Base-by-base conservation (phyloP, 1,140 invertebrate species). In the Scaptodrosophila lebanonensis region DNA sequence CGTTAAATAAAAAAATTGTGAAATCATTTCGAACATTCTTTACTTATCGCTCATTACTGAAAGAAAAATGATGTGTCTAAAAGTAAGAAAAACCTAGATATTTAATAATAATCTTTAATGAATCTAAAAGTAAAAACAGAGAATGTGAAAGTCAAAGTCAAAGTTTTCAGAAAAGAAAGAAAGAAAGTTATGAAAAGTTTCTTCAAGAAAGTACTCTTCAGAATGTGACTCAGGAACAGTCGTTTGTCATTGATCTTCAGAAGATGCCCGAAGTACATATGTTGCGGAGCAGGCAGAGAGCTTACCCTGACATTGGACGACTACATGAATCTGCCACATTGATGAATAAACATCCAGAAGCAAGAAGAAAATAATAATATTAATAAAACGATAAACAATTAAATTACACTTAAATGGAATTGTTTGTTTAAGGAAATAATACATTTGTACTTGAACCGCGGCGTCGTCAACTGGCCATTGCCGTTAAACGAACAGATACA, bases 401-500 rank as follows among this genome's bases (percentile, higher is more conserved):
- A 18, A 27, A 18, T 25, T 9, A 58, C 33, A 36, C 48, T 42
- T 54, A 60, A 71, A 77, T 79, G 47, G 60, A 79, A 68, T 73
- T 68, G 73, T 79, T 79, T 61, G 52, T 66, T 49, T 79, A 64
- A 79, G 73, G 58, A 79, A 79, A 76, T 68, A 59, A 68, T 59
- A 29, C 60, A 60, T 56, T 59, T 70, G 53, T 58, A 69, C 50
- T 59, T 67, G 79, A 60, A 60, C 70, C 45, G 25, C 32, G 11
- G 29, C 61, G 17, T 18, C 48, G 54, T 35, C 27, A 56, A 53
- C 16, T 58, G 45, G 49, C 27, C 33, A 32, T 4, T n/a, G 30
- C 39, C 6, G 35, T 0, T 49, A 15, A 36, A 29, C 32, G 29
- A 27, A 43, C 32, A 48, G 25, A 50, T 42, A 38, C 43, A 62